phyloP scores from a whole-genome alignment of 2,888 invertebrate genomes.

The Anthrax anthrax region DNA sequence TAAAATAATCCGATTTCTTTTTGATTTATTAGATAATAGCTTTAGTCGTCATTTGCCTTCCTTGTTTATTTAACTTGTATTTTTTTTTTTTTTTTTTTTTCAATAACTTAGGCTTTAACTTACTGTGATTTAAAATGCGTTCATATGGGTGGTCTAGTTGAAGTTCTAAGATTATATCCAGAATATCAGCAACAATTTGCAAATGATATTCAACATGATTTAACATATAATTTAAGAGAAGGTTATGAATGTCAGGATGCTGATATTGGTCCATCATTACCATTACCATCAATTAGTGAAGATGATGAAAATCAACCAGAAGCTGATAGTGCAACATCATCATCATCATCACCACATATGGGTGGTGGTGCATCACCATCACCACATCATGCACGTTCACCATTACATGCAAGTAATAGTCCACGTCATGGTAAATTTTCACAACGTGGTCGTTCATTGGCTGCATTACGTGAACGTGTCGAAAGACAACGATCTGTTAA shows the following conservation, averaged over 20 bases:
- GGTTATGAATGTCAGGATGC: slow-evolving; percentile 72
- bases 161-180: slow-evolving; percentile 78
- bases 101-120: slow-evolving; percentile 80
- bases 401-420: slow-evolving; percentile 39
- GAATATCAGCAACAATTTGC: slow-evolving; percentile 91
- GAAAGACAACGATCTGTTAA: slow-evolving; percentile 52
- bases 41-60: no score
- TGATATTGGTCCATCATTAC: slow-evolving; percentile 35
- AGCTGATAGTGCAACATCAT: slow-evolving; percentile 26
- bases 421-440: slow-evolving; percentile 41
- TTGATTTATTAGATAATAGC: no score
- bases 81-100: no score
- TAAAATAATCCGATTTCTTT: no score
- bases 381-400: slow-evolving; percentile 44
- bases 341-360: neutral
- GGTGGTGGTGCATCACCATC: slow-evolving; percentile 40
- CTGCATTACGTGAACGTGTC: slow-evolving; percentile 47
- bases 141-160: slow-evolving; percentile 77
- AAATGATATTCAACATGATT: slow-evolving; percentile 86
- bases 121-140: slow-evolving; percentile 94
- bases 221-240: slow-evolving; percentile 86
- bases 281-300: slow-evolving; percentile 86
- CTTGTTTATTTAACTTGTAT: no score
- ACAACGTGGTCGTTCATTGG: slow-evolving; percentile 35
- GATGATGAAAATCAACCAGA: slow-evolving; percentile 85